A percentile compares a stretch with the other conserved stretches of the same genome.
phyloP scores from a whole-genome alignment of 2,113 vertebrate genomes.

The Helogale parvula region DNA sequence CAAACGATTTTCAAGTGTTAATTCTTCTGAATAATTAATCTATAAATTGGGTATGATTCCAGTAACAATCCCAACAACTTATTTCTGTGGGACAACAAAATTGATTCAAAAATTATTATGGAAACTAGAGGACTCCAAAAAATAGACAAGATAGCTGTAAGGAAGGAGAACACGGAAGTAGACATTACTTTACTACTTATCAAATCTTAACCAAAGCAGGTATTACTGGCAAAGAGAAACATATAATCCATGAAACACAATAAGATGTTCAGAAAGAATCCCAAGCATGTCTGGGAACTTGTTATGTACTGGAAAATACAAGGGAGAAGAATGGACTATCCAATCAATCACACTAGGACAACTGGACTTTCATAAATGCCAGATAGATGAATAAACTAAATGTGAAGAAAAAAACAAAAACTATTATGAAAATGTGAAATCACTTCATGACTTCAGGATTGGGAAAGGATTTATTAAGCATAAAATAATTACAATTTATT shows the following conservation, averaged over 20 bases:
- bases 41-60: not conserved
- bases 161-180: not conserved
- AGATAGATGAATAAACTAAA: constrained; percentile 20
- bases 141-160: not conserved
- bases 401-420: constrained; percentile 28
- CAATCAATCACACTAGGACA: not conserved
- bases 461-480: constrained; percentile 7
- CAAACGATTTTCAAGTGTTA: not conserved
- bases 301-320: not conserved
- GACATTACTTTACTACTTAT: not conserved
- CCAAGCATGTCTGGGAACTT: not conserved
- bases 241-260: not conserved
- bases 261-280: not conserved
- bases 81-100: not conserved
- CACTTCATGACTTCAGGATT: not conserved
- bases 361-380: not conserved
- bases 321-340: not conserved
- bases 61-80: not conserved
- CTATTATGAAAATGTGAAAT: not conserved
- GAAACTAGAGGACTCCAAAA: not conserved
- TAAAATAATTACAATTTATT: not conserved
- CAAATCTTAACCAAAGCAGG: constrained; percentile 6
- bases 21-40: not conserved
- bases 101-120: not conserved
- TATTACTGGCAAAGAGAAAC: not conserved